Conservation (phyloP, 2,888 invertebrate genomes). For the Tenthredo livida region DNA sequence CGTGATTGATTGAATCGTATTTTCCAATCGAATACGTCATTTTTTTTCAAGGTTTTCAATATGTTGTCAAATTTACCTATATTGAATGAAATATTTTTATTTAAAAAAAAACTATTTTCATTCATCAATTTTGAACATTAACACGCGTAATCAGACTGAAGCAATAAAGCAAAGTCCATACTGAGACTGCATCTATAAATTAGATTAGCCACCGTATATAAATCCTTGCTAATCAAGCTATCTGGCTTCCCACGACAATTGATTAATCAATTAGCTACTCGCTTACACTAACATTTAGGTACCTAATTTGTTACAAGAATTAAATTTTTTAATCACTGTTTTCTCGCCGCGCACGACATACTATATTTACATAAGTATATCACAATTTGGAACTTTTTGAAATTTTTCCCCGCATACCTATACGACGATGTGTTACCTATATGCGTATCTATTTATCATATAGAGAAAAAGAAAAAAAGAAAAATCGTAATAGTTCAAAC, state of each 20-base stretch:
- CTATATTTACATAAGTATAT: too few species aligned
- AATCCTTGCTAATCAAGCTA: conserved; percentile 12
- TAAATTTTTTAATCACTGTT: background rate
- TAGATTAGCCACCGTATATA: background rate
- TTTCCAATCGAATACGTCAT: background rate
- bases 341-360: background rate
- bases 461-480: background rate
- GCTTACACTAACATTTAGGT: background rate
- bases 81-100: too few species aligned
- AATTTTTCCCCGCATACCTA: background rate
- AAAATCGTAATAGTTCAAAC: background rate
- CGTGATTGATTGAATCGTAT: background rate
- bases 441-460: too few species aligned
- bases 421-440: background rate
- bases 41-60: background rate
- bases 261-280: background rate
- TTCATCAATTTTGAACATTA: background rate
- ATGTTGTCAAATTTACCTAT: background rate
- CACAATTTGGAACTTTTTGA: background rate
- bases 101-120: background rate
- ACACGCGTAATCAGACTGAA: background rate
- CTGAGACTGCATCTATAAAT: background rate
- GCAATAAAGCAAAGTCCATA: background rate
- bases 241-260: background rate
- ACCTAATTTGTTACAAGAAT: background rate